phyloP scores from a whole-genome alignment of 1,140 invertebrate genomes.

The Ooceraea biroi region DNA sequence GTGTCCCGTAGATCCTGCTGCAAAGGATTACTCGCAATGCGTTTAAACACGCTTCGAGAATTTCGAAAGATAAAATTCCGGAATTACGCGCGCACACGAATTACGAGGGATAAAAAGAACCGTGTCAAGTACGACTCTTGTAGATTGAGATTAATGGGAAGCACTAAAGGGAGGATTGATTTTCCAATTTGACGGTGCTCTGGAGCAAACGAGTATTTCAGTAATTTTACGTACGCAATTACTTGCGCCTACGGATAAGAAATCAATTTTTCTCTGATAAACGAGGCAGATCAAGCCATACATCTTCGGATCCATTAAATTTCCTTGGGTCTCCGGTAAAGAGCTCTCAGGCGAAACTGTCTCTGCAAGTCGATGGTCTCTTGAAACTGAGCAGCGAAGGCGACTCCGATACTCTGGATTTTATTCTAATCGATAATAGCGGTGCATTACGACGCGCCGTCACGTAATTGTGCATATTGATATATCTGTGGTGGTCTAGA shows the following conservation, averaged over 20 bases:
- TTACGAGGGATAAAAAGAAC: background rate
- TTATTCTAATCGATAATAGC: background rate
- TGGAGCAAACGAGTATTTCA: background rate
- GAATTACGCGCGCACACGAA: background rate
- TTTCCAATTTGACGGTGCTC: too few species aligned
- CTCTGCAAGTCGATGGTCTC: background rate
- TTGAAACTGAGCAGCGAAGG: background rate
- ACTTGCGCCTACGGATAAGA: background rate
- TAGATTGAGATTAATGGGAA: background rate
- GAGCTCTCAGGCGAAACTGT: slow-evolving; percentile 3
- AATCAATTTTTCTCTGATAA: slow-evolving; percentile 9
- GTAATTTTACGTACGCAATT: background rate
- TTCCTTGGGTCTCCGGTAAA: background rate
- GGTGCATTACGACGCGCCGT: background rate
- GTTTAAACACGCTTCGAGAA: background rate
- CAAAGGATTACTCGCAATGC: background rate
- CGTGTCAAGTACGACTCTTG: background rate
- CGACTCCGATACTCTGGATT: background rate
- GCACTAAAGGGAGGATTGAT: background rate
- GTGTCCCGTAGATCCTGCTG: background rate
- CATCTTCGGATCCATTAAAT: slow-evolving; percentile 9
- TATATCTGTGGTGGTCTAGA: background rate
- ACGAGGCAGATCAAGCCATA: background rate
- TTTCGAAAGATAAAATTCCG: background rate
- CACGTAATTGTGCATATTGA: background rate